These are phyloP conservation scores for Ophion slaviceki DNA, from an alignment of 2,888 invertebrate genomes.

Conservation along the genomic window DNA sequence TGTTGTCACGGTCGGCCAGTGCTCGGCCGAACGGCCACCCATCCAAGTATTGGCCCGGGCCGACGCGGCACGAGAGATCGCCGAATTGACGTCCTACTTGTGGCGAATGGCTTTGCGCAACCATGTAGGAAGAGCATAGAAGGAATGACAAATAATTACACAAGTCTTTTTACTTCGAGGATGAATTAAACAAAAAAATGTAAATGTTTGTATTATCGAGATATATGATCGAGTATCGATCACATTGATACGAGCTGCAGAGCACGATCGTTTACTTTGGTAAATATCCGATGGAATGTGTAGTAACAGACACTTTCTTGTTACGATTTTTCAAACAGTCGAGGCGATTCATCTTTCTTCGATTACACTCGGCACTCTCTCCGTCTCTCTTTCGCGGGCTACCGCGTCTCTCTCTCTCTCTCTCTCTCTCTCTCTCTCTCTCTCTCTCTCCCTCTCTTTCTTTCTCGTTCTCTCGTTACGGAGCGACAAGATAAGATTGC, in stretches of 20 bases:
- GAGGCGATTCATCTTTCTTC: slow-evolving; percentile 64
- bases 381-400: slow-evolving; percentile 19
- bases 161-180: not conserved
- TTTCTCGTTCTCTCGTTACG: slow-evolving; percentile 29
- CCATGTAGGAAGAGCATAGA: not conserved
- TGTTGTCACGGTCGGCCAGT: too few species aligned
- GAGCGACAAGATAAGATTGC: slow-evolving; percentile 60
- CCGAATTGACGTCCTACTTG: too few species aligned
- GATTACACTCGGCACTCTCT: slow-evolving; percentile 35
- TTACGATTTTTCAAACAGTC: slow-evolving; percentile 61
- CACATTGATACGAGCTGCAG: slow-evolving; percentile 8
- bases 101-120: too few species aligned
- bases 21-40: too few species aligned
- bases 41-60: too few species aligned
- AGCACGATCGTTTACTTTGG: slow-evolving; percentile 23
- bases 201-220: not conserved
- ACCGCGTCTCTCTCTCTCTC: slow-evolving; percentile 4
- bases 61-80: too few species aligned
- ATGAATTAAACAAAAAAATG: too few species aligned
- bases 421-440: too few species aligned
- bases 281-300: slow-evolving; percentile 41
- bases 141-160: not conserved
- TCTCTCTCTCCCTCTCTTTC: slow-evolving; percentile 17
- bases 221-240: slow-evolving; percentile 47
- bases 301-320: slow-evolving; percentile 63